Evolutionary conservation across 2,888 invertebrate species (phyloP), one percentile per base, ranked within the genome.

Genomic region (Allygus modestus): DNA sequence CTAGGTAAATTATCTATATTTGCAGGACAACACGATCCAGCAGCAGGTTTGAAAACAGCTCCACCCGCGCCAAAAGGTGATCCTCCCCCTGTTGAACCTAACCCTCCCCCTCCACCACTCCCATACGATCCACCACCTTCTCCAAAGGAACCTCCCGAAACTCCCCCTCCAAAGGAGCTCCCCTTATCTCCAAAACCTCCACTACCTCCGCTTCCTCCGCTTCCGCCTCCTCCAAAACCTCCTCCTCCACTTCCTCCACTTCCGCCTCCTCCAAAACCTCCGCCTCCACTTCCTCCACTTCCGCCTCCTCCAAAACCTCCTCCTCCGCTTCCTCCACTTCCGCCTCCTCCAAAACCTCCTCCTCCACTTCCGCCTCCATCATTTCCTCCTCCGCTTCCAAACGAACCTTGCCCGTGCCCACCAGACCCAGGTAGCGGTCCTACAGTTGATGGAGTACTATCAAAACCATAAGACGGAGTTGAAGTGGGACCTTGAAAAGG

Each of bases 81-180:
- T 71, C 71, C 71, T 41, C 77, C 83, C 82, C 82, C 85, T 46
- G 85, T 82, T 84, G 85, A 85, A 71, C 81, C 87, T 0, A 77
- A 85, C 82, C 83, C 51, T 81, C 81, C 58, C 20, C 79, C 51
- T 58, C 83, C 73, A 20, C 73, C 73, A 0, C 9, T 20, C 2
- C 83, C 71, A 51, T 71, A 83, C 1, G 82, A 31, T 9, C 71
- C 33, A 23, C 89, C 87, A 17, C 86, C 86, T 37, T 51, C 84
- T 20, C 85, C 86, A 77, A 85, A 85, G n/a, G 85, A 81, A 83
- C 82, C 84, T 51, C 86, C 84, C 82, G 85, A 85, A 65, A 82
- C 87, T 1, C 83, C 86, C 82, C 85, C 54, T 77, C 81, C n/a
- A 73, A 61, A 20, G 15, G 81, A 26, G 33, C 65, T 33, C 26